A percentile compares a stretch with the other conserved stretches of the same genome.
These are phyloP conservation scores for Gisinianus flammeolus DNA, from an alignment of 2,888 invertebrate species.

Conservation along the genomic window DNA sequence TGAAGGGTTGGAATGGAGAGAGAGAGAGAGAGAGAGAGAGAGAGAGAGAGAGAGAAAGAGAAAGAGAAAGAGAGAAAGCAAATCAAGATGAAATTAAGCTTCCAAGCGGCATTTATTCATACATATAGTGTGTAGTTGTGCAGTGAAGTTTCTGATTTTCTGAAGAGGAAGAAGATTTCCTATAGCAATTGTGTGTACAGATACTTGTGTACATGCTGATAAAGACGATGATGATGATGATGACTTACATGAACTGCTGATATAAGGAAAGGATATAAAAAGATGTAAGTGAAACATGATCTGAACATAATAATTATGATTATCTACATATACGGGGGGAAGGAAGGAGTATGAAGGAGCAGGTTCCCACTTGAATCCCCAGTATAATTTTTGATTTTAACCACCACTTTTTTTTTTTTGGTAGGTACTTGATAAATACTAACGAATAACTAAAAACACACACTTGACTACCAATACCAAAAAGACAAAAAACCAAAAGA, in stretches of 20 bases:
- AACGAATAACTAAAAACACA: no score
- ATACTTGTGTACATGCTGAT: background rate
- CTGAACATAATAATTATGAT: background rate
- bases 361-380: no score
- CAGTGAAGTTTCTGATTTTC: background rate
- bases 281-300: background rate
- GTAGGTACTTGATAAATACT: background rate
- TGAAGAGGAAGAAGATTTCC: background rate
- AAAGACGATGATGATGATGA: background rate
- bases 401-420: background rate
- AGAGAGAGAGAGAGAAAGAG: background rate
- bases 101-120: background rate
- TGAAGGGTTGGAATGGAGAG: conserved; percentile 27
- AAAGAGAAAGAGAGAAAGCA: background rate
- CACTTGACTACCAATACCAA: no score
- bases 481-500: no score
- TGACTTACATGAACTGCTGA: background rate
- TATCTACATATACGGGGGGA: no score
- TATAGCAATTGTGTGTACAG: background rate
- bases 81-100: background rate
- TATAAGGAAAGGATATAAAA: background rate
- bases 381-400: background rate
- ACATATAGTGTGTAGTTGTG: background rate
- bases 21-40: background rate
- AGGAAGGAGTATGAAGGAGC: no score